phyloP scores from a whole-genome alignment of 2,797 vertebrate species.

The Artibeus jamaicensis region DNA sequence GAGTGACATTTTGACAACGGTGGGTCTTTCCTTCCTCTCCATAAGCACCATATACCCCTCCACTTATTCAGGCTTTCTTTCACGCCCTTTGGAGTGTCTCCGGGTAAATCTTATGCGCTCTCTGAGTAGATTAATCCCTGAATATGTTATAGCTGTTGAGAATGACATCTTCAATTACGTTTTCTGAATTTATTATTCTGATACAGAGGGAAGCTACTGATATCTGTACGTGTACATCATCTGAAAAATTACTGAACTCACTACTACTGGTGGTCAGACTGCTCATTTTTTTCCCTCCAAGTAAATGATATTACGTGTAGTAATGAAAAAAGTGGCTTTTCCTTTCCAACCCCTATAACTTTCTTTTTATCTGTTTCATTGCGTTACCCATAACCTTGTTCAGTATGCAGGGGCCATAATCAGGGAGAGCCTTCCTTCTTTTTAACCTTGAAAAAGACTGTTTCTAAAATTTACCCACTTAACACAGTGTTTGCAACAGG shows the following conservation, averaged over 20 bases:
- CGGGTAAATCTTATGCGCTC: background rate
- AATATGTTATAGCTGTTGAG: background rate
- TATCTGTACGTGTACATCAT: background rate
- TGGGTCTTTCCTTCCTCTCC: background rate
- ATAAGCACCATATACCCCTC: background rate
- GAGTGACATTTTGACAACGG: background rate
- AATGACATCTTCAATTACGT: background rate
- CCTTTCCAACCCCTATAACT: background rate
- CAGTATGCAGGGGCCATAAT: background rate
- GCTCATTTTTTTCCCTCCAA: background rate
- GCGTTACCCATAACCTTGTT: background rate
- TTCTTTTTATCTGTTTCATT: background rate
- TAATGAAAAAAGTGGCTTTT: background rate
- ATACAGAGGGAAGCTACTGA: background rate
- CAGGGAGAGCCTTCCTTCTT: background rate
- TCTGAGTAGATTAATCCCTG: conserved; percentile 2
- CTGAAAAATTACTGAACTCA: conserved; percentile 15
- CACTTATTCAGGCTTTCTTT: background rate
- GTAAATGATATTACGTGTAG: background rate
- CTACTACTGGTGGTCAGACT: background rate
- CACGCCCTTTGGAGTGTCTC: background rate
- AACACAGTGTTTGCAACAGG: background rate
- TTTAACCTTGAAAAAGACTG: background rate
- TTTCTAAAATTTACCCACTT: background rate
- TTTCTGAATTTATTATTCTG: conserved; percentile 33